Evolutionary conservation across 2,113 vertebrate genomes (phyloP).

Genomic region (western clawed frog (Xenopus tropicalis)): DNA sequence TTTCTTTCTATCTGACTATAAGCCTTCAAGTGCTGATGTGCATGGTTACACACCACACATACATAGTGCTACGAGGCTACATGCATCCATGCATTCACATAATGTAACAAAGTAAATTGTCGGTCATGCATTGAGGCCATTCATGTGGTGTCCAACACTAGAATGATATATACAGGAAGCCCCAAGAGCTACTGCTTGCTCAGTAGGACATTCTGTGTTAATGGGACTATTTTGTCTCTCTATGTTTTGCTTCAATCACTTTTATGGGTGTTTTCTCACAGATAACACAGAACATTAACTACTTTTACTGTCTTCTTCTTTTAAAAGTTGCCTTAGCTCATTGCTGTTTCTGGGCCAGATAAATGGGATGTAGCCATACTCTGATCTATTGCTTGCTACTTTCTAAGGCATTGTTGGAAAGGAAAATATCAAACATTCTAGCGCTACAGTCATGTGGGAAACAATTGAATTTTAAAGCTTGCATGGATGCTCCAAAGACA

Average conservation of each 20-base stretch:
- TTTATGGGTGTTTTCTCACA: conserved; percentile 10
- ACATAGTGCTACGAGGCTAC: too few relatives aligned
- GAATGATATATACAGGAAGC: background rate
- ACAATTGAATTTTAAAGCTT: conserved; percentile 34
- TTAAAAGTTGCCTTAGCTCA: conserved; percentile 13
- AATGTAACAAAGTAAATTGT: too few relatives aligned
- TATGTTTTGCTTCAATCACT: conserved; percentile 1
- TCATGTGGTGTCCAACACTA: background rate
- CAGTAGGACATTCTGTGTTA: background rate
- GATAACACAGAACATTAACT: conserved; percentile 26
- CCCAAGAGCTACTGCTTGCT: too few relatives aligned
- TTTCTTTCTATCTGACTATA: too few relatives aligned
- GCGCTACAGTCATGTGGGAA: conserved; percentile 26
- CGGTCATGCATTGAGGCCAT: background rate
- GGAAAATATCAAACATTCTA: conserved; percentile 29
- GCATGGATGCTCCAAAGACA: conserved; percentile 32
- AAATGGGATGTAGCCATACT: conserved; percentile 19
- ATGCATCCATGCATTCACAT: too few relatives aligned
- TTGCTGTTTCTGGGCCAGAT: conserved; percentile 15
- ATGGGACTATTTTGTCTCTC: conserved; percentile 16
- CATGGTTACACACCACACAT: too few relatives aligned
- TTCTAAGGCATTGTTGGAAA: conserved; percentile 26
- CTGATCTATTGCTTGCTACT: conserved; percentile 17
- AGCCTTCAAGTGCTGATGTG: too few relatives aligned
- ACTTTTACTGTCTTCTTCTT: conserved; percentile 19